These are phyloP conservation scores for Python bivittatus DNA, from an alignment of 2,113 vertebrate species.

Conservation along the genomic window DNA sequence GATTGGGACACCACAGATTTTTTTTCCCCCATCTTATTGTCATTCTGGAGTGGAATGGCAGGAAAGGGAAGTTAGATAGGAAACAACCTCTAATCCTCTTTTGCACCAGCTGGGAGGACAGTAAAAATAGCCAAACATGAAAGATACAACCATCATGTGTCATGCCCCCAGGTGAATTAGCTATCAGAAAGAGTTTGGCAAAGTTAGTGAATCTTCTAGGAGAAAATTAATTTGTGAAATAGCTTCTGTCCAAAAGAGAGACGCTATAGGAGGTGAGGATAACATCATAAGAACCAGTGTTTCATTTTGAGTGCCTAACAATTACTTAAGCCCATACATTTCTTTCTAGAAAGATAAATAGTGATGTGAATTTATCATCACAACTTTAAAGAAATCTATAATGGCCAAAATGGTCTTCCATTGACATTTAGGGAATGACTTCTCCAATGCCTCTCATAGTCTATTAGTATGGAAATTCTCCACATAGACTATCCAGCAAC, in stretches of 20 bases:
- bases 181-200: not conserved
- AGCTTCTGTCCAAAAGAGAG: not conserved
- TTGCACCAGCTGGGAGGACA: not conserved
- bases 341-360: not conserved
- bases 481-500: not conserved
- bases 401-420: not conserved
- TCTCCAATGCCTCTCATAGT: not conserved
- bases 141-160: not conserved
- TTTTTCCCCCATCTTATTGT: not conserved
- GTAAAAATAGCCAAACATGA: not conserved
- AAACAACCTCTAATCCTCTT: not conserved
- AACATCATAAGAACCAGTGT: not conserved
- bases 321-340: not conserved
- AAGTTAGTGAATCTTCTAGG: not conserved
- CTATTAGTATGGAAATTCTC: not conserved
- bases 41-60: not conserved
- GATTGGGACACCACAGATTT: not conserved
- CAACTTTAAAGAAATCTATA: not conserved
- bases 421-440: not conserved
- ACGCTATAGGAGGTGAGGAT: not conserved
- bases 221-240: not conserved
- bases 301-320: not conserved
- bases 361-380: not conserved
- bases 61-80: not conserved
- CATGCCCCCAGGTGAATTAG: not conserved